These are phyloP conservation scores for Myotis vivesi DNA, from an alignment of 2,797 vertebrate species.

Conservation along the genomic window DNA sequence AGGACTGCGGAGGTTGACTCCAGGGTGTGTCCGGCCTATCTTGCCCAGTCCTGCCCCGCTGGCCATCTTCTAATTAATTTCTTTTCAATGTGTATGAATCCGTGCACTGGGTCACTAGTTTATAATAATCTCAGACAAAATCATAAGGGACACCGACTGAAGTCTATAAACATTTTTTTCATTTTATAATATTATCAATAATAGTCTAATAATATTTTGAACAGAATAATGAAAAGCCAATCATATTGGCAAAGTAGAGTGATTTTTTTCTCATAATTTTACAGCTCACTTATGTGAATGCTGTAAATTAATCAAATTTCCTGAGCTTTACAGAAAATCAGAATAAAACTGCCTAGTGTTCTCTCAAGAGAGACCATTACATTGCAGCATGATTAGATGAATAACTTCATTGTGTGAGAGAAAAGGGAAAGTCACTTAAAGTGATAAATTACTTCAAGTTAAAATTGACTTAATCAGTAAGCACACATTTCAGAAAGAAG, in stretches of 20 bases:
- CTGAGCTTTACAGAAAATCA: neutral
- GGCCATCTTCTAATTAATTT: too few relatives aligned
- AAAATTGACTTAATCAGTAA: constrained; percentile 63
- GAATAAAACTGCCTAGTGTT: neutral
- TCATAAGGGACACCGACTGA: neutral
- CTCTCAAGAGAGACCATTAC: constrained; percentile 27
- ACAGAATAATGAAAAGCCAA: constrained; percentile 31
- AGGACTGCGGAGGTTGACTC: too few relatives aligned
- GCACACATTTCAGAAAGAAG: constrained; percentile 55
- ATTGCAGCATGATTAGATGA: constrained; percentile 26
- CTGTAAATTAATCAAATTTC: constrained; percentile 53
- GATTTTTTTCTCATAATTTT: constrained; percentile 31
- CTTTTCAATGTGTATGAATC: too few relatives aligned
- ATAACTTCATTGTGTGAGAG: constrained; percentile 39
- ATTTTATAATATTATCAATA: neutral
- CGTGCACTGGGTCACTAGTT: neutral
- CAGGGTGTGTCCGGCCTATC: too few relatives aligned
- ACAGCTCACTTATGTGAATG: neutral
- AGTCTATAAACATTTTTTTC: neutral
- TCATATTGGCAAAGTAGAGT: neutral
- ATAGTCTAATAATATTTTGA: neutral
- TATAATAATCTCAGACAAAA: constrained; percentile 31
- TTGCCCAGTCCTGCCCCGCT: too few relatives aligned
- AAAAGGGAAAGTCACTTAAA: constrained; percentile 39
- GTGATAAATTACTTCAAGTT: constrained; percentile 36